Evolutionary conservation across 1,140 invertebrate species (phyloP), one percentile per base, ranked within the genome.

Genomic region (Drosophila grimshawi): DNA sequence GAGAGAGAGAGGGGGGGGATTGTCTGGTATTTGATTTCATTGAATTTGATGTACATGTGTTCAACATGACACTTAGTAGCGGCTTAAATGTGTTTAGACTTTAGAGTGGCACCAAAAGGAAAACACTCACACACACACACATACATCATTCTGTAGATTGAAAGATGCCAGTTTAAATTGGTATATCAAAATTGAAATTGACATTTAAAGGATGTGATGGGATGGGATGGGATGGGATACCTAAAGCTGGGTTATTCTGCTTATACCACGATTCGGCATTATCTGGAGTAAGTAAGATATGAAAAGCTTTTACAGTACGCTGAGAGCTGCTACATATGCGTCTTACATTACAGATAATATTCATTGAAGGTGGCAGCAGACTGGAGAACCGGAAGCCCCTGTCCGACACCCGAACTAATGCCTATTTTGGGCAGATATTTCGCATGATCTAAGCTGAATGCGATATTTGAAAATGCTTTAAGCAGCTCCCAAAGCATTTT

Each of bases 51-150:
- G 80, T 80, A 83, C 80, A 80, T 80, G 80, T 86, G 83, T 83
- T 83, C 83, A 78, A 83, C 80, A 89, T 80, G 83, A 89, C 83
- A 89, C 77, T 88, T 83, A 88, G 80, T 68, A 83, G 78, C 80
- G 80, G 85, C 80, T 88, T 89, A 89, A 72, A 70, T 76, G 68
- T 82, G 69, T 69, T 80, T 80, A 86, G 77, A 80, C 80, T 67
- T 66, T 56, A 68, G 65, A 81, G 64, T 78, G 81, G 60, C 55
- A 63, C 52, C 49, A 10, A 59, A 63, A 61, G 49, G 61, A 60
- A 62, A 61, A 65, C 5, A 41, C 39, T 51, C 52, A 52, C 37
- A 48, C 46, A 35, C 30, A 32, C 53, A 8, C 27, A 49, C 48
- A 49, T 10, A 43, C 19, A 45, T 41, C 29, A 32, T 8, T 29